Evolutionary conservation across 2,113 vertebrate genomes (phyloP).

Genomic region (Platichthys stellatus): DNA sequence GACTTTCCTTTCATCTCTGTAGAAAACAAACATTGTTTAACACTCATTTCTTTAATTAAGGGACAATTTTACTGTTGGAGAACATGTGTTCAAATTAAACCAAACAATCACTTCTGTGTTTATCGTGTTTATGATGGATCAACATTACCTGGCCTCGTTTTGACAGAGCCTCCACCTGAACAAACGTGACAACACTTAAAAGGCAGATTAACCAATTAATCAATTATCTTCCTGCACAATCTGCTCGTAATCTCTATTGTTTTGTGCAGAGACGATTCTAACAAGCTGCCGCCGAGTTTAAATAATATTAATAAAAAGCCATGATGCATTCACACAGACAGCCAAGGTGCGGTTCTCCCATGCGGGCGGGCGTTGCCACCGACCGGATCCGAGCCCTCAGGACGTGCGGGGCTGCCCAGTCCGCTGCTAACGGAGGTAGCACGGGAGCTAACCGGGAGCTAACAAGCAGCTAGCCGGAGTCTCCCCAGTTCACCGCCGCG

Average conservation of each 20-base stretch:
- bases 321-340: neutral
- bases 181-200: conserved; percentile 38
- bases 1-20: conserved; percentile 54
- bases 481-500: conserved; percentile 16
- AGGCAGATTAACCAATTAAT: conserved; percentile 50
- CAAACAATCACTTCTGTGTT: no score
- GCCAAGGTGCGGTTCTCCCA: conserved; percentile 33
- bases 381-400: conserved; percentile 64
- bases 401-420: conserved; percentile 51
- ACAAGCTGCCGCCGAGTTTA: neutral
- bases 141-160: conserved; percentile 15
- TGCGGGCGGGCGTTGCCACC: conserved; percentile 71
- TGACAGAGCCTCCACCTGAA: neutral
- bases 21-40: neutral
- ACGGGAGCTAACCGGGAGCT: conserved; percentile 75
- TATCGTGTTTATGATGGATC: no score
- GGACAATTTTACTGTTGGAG: neutral
- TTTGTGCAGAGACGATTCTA: neutral
- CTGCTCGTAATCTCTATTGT: neutral
- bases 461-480: conserved; percentile 57
- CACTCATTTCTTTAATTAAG: no score
- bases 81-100: no score
- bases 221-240: conserved; percentile 3
- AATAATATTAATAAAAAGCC: neutral
- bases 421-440: conserved; percentile 57